phyloP scores from a whole-genome alignment of 1,140 invertebrate species.

The Lasioglossum baleicum region DNA sequence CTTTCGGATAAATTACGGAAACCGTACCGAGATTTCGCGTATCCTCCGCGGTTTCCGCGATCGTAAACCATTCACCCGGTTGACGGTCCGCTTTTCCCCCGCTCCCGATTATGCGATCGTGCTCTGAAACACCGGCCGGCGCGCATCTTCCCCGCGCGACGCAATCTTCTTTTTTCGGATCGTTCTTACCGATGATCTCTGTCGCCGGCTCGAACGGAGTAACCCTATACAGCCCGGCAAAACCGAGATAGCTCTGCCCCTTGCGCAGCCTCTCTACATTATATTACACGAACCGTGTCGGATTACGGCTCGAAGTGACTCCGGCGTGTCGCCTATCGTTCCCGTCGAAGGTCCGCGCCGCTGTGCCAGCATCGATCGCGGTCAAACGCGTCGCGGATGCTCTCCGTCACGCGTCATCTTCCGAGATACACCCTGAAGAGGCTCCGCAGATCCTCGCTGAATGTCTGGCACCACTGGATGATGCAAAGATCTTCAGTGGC shows the following conservation, averaged over 20 bases:
- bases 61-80: not conserved
- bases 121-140: not conserved
- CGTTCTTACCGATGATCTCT: not conserved
- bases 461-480: not conserved
- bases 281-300: conserved; percentile 64
- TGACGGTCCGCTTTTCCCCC: not conserved
- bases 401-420: not conserved
- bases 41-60: not conserved
- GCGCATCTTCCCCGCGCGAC: not conserved
- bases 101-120: not conserved
- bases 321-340: conserved; percentile 47
- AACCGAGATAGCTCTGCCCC: conserved; percentile 22
- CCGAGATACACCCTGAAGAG: not conserved
- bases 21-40: not conserved
- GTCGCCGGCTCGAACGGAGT: conserved; percentile 18
- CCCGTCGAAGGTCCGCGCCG: conserved; percentile 20
- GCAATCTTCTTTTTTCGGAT: not conserved
- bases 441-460: not conserved
- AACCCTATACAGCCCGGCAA: conserved; percentile 46
- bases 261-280: conserved; percentile 54
- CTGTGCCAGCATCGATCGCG: conserved; percentile 30
- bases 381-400: conserved; percentile 31
- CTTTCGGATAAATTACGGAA: conserved; percentile 29
- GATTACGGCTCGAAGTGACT: conserved; percentile 59
- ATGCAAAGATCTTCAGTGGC: not conserved